Base-by-base conservation (phyloP, 2,797 vertebrate genomes). In the Miichthys miiuy region DNA sequence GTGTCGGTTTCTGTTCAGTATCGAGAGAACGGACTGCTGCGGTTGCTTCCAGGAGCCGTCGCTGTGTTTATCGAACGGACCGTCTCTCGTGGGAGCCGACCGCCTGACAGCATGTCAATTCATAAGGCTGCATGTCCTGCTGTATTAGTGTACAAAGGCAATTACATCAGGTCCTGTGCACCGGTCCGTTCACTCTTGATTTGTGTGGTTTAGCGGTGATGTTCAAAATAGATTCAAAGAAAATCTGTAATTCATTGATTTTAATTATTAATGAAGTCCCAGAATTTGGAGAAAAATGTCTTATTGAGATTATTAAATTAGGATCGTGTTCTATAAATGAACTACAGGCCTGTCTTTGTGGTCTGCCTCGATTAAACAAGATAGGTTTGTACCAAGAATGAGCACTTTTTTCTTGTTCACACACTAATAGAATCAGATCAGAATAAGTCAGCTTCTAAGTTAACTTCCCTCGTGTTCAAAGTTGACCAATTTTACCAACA, bases 61-160 rank as follows among this genome's bases (percentile, higher is more conserved):
- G 60, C 20, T 7, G 68, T 20, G 27, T 77, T 38, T 79, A 65
- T 30, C 69, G 72, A 87, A 57, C 72, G 47, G 55, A 75, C 68
- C 1, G 0, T 54, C 11, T 77, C 69, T 50, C 5, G 0, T 17
- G 77, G 72, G 66, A 84, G 50, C 48, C 0, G 66, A 79, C 41
- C 21, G 1, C 52, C 20, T 44, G 47, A 54, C 71, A 63, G 71
- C 57, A 3, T 58, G 38, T 75, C 47, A 20, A 44, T 81, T 77
- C 14, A 63, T 63, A 58, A 79, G 57, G 44, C 71, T 12, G 54
- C 50, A 5, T 4, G 4, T 77, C 64, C 42, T 47, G 50, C 54
- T 63, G 62, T 38, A 47, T 77, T 62, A 9, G 41, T 44, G 41
- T 44, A 72, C 63, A 72, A 30, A 72, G 68, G 66, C 68, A 80